Conservation (phyloP, 2,113 vertebrate genomes). For the Vulpes ferrilata region DNA sequence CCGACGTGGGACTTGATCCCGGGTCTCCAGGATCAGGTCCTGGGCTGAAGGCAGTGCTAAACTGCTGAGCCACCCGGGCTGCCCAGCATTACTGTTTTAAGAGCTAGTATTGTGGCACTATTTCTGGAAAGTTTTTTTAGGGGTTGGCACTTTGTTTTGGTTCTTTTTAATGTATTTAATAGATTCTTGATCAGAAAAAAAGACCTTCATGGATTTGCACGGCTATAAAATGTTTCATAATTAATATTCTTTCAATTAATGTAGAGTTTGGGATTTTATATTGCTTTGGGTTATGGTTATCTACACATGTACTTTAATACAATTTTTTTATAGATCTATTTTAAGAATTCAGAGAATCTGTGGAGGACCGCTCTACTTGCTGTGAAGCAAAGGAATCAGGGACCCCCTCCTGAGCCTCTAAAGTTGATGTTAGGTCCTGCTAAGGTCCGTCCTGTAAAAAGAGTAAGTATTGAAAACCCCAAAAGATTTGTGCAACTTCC, state of each 20-base stretch:
- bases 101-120: background rate
- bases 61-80: no score
- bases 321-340: conserved; percentile 88
- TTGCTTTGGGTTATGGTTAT: background rate
- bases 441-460: conserved; percentile 78
- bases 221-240: conserved; percentile 44
- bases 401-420: conserved; percentile 50
- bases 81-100: conserved; percentile 28
- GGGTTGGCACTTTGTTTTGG: conserved; percentile 7
- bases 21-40: no score
- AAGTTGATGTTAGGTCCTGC: conserved; percentile 53
- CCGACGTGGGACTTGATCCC: no score
- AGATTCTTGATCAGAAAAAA: conserved; percentile 29
- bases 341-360: conserved; percentile 89
- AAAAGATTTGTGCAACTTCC: background rate
- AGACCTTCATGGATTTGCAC: conserved; percentile 2
- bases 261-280: conserved; percentile 58
- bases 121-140: conserved; percentile 23
- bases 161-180: conserved; percentile 29
- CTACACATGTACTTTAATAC: conserved; percentile 37
- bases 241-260: conserved; percentile 47
- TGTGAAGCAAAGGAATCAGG: conserved; percentile 87
- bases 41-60: no score
- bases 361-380: conserved; percentile 91
- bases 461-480: conserved; percentile 81